Evolutionary conservation across 2,113 vertebrate genomes (phyloP).

Genomic region (Megaptera novaeangliae): DNA sequence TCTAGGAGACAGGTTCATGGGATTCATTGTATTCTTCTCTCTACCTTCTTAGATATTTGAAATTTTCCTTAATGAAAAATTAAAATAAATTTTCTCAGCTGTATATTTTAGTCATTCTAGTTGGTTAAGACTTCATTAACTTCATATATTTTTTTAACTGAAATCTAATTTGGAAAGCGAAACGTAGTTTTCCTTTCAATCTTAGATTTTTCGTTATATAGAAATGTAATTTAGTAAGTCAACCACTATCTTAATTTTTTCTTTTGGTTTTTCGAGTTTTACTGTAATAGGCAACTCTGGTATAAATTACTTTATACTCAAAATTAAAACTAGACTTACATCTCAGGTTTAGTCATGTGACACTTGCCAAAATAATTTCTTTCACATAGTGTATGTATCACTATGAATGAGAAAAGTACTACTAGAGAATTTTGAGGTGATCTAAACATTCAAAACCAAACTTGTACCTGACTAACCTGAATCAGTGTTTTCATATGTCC

Average conservation of each 20-base stretch:
- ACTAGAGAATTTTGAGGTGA: not conserved
- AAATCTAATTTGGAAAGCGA: constrained; percentile 6
- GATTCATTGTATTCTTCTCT: not conserved
- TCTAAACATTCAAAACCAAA: not conserved
- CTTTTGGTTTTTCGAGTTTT: not conserved
- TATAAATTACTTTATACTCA: not conserved
- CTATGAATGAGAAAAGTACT: not conserved
- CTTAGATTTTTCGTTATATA: not conserved
- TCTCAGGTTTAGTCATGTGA: not conserved
- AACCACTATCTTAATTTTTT: not conserved
- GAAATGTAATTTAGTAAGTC: not conserved
- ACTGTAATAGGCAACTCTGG: not conserved
- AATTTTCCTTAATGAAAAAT: not conserved
- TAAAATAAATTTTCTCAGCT: not conserved
- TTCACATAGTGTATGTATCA: not conserved
- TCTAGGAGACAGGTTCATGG: not conserved
- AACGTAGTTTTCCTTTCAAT: not conserved
- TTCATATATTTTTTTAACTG: not conserved
- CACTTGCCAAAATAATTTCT: not conserved
- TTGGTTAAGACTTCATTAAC: not conserved
- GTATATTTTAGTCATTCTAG: not conserved
- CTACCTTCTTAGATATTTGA: not conserved
- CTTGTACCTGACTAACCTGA: not conserved
- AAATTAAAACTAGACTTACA: not conserved
- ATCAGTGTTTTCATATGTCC: not conserved